Base-by-base conservation (phyloP, 2,797 vertebrate species). In the Microtus californicus region DNA sequence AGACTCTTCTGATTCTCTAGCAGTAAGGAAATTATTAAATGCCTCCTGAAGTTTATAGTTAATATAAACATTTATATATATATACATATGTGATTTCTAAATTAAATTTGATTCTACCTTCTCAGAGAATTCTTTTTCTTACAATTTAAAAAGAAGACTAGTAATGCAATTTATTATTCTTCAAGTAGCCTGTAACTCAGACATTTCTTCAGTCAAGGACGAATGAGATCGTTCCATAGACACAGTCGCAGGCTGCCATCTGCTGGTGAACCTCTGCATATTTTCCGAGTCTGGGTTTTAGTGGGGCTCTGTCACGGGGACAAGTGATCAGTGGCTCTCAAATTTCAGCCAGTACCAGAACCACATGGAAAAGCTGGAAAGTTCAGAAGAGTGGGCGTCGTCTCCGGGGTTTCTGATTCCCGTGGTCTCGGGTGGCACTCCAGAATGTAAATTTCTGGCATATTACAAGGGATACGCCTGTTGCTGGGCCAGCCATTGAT, bases 241-340 rank as follows among this genome's bases (percentile, higher is more conserved):
- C 83, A 59, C 61, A 86, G 95, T 93, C 48, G 0, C 51, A 96
- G 92, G 94, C 97, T 97, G 98, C 98, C 98, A 97, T 93, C 97
- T 97, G 81, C 96, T 97, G 98, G 90, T 79, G 31, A 10, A 34
- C 59, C 65, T 40, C 54, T 8, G 73, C 65, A 91, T 34, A 25
- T n/a, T 73, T 21, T n/a, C 34, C 45, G 45, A 69, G 27, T 13
- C 65, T 5, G n/a, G 37, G 15, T 69, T 89, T 73, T 25, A 17
- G 77, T 87, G 14, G 2, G 40, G 4, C 40, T 81, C 8, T 17
- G 31, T n/a, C 67, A 3, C 3, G 0, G 0, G 10, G 56, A 37
- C 48, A 87, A 31, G 13, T 0, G n/a, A 27, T 69, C 5, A 14
- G n/a, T 27, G 25, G 40, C 8, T 59, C 29, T 43, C 43, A 74